A percentile compares a stretch with the other conserved stretches of the same genome.
phyloP scores from a whole-genome alignment of 2,888 invertebrate species.

The Tyria jacobaeae region DNA sequence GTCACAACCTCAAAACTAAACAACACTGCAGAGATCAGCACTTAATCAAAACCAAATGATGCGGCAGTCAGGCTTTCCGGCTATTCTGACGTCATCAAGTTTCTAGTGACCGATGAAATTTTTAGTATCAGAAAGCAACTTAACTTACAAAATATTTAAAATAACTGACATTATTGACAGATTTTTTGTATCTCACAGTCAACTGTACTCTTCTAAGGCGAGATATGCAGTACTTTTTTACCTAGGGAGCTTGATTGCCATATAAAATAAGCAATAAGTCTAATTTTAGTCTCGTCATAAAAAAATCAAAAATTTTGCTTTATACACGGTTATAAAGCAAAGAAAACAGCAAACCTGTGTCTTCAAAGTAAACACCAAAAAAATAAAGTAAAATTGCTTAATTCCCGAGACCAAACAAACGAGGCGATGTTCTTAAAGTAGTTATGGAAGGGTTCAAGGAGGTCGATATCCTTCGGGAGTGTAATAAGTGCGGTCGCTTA shows the following conservation, averaged over 20 bases:
- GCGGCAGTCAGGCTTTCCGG: not conserved
- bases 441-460: conserved; percentile 29
- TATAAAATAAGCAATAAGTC: conserved; percentile 6
- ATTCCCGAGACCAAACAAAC: conserved; percentile 24
- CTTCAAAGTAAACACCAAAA: conserved; percentile 14
- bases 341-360: conserved; percentile 12
- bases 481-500: conserved; percentile 18
- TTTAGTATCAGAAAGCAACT: not conserved
- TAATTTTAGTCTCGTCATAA: not conserved
- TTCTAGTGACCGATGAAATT: not conserved
- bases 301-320: not conserved
- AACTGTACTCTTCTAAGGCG: not conserved
- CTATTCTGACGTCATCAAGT: not conserved
- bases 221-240: not conserved
- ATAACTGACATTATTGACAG: no score
- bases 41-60: not conserved
- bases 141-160: no score
- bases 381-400: conserved; percentile 26
- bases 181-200: no score
- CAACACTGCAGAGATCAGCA: not conserved
- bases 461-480: conserved; percentile 26
- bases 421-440: conserved; percentile 23
- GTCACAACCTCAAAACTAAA: not conserved
- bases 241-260: not conserved
- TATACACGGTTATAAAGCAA: conserved; percentile 3